Evolutionary conservation across 2,888 invertebrate species (phyloP).

Genomic region (Malthinus seriepunctatus): DNA sequence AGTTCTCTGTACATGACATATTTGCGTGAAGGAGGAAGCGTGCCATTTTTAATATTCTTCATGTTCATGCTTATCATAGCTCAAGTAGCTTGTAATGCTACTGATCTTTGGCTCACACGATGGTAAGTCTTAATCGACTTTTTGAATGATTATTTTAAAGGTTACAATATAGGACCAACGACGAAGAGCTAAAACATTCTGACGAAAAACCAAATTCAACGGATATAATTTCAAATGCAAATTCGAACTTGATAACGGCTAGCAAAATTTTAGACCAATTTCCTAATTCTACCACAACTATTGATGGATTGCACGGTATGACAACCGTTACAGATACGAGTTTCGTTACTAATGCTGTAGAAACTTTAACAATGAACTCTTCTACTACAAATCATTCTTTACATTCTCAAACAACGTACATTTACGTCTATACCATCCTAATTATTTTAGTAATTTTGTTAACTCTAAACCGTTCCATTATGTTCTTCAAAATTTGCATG

Average conservation of each 20-base stretch:
- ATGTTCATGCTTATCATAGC: constrained; percentile 64
- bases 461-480: constrained; percentile 66
- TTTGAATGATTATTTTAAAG: background rate
- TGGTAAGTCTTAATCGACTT: constrained; percentile 63
- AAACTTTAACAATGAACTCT: no score
- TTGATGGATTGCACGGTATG: no score
- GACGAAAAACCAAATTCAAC: background rate
- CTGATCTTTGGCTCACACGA: constrained; percentile 77
- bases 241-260: no score
- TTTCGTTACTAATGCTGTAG: background rate
- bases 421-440: constrained; percentile 63
- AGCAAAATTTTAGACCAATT: no score
- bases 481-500: constrained; percentile 77
- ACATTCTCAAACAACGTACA: constrained; percentile 40
- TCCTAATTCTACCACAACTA: no score
- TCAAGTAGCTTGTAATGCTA: constrained; percentile 70
- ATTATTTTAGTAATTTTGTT: constrained; percentile 64
- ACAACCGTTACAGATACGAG: no score
- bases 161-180: constrained; percentile 52
- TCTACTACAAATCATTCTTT: no score
- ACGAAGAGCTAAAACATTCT: no score
- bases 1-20: constrained; percentile 68
- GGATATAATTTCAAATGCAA: no score
- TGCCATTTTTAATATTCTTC: constrained; percentile 57
- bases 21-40: constrained; percentile 69